A percentile compares a stretch with the other conserved stretches of the same genome.
Conservation (phyloP, 2,888 invertebrate genomes). For the Bedellia somnulentella region DNA sequence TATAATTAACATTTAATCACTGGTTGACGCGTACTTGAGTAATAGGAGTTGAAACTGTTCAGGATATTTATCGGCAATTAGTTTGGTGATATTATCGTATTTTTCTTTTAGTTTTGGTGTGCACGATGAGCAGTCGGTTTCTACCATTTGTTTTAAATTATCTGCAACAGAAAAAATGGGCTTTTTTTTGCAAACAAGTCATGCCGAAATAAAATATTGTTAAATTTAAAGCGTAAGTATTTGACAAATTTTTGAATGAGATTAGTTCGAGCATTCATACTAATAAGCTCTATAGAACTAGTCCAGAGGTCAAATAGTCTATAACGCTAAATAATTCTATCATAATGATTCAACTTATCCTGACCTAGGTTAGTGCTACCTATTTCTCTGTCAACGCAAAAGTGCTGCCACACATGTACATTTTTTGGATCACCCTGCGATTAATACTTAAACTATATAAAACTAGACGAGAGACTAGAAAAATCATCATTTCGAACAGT, state of each 20-base stretch:
- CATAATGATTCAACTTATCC: too few species aligned
- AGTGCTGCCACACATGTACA: too few species aligned
- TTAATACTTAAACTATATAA: too few species aligned
- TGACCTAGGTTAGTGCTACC: too few species aligned
- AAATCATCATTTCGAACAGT: too few species aligned
- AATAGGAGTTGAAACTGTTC: slow-evolving; percentile 3
- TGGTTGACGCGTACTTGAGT: slow-evolving; percentile 1
- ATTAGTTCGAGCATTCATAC: background rate
- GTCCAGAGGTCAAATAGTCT: background rate
- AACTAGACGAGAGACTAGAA: too few species aligned
- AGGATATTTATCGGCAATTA: slow-evolving; percentile 13
- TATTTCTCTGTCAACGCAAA: too few species aligned
- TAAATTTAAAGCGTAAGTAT: too few species aligned
- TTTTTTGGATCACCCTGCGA: too few species aligned
- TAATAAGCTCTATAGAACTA: background rate
- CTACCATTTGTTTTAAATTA: slow-evolving; percentile 12
- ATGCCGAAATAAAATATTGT: background rate
- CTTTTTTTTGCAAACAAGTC: background rate
- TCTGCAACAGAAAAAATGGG: slow-evolving; percentile 13
- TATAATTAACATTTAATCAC: background rate
- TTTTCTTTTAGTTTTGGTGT: slow-evolving; percentile 16
- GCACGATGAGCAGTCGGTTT: slow-evolving; percentile 18
- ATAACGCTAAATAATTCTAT: too few species aligned
- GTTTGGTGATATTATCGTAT: slow-evolving; percentile 14
- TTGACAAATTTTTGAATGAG: too few species aligned